phyloP scores from a whole-genome alignment of 2,888 invertebrate genomes.

The Quadriops clusia region DNA sequence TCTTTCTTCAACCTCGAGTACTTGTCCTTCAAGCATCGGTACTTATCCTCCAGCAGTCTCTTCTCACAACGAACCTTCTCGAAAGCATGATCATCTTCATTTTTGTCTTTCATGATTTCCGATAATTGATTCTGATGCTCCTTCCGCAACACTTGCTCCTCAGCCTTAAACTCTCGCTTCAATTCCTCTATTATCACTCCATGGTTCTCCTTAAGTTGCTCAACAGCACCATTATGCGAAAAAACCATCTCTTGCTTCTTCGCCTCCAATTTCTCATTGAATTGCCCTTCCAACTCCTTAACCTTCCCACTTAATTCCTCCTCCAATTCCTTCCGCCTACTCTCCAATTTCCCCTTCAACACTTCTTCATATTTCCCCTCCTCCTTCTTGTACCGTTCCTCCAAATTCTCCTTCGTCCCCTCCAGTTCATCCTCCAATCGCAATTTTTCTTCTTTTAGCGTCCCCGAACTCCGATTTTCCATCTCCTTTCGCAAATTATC shows the following conservation, averaged over 20 bases:
- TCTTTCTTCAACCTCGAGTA: slow-evolving; percentile 69
- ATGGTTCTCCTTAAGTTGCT: slow-evolving; percentile 46
- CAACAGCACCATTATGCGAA: slow-evolving; percentile 43
- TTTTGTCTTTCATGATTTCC: slow-evolving; percentile 42
- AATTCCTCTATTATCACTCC: slow-evolving; percentile 46
- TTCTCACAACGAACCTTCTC: slow-evolving; percentile 60
- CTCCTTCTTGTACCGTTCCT: slow-evolving; percentile 24
- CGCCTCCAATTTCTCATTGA: slow-evolving; percentile 37
- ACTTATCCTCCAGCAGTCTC: slow-evolving; percentile 64
- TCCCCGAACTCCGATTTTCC: slow-evolving; percentile 33
- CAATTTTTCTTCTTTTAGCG: slow-evolving; percentile 27
- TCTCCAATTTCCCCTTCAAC: slow-evolving; percentile 32
- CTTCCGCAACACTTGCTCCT: slow-evolving; percentile 55
- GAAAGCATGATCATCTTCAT: slow-evolving; percentile 38
- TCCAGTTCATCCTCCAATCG: slow-evolving; percentile 39
- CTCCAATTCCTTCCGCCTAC: slow-evolving; percentile 35
- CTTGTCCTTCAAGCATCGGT: slow-evolving; percentile 69
- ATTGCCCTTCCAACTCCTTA: slow-evolving; percentile 41
- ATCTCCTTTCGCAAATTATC: slow-evolving; percentile 43
- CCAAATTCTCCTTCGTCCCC: slow-evolving; percentile 35
- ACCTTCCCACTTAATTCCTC: slow-evolving; percentile 40
- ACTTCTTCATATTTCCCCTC: too few relatives aligned
- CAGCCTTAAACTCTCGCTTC: slow-evolving; percentile 51
- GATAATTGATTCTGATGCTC: slow-evolving; percentile 55
- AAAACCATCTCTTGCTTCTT: slow-evolving; percentile 39